Base-by-base conservation (phyloP, 2,113 vertebrate species). In the Chrysemys picta region DNA sequence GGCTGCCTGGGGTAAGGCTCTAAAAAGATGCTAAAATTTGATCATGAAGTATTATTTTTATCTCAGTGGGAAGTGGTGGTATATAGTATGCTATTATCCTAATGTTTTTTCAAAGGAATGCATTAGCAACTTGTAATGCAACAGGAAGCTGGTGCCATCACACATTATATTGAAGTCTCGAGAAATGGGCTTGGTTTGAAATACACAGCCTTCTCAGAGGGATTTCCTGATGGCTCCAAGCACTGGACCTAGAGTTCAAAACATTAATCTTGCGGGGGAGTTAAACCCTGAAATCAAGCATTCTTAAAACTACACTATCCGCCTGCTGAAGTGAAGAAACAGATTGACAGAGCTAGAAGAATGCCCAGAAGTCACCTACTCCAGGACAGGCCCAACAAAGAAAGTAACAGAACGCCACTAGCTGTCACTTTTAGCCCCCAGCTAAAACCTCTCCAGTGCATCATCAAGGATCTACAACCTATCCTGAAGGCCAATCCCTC, bases 1-100 rank as follows among this genome's bases (percentile, higher is more conserved):
- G 53, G 56, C 45, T 57, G 5, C 0, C 0, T 49, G 14, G 62
- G n/a, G 62, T 59, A 38, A 50, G 78, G 54, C 12, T 91, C 65
- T 72, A 47, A 93, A 89, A 17, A 89, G 65, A 82, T 97, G 86
- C 87, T 80, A 90, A 80, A 88, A 65, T 65, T 65, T 45, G 22
- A 38, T 54, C 85, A 56, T 82, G 76, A 47, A 47, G 9, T 62
- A 88, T 82, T 89, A 82, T 72, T 94, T 96, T 97, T 89, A 92
- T 79, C 45, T 16, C 31, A 87, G 87, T 27, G 38, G 81, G 82
- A 91, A 85, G 89, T 56, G n/a, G 52, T 47, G 65, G 47, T 94
- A 45, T 90, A 29, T 27, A 53, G 12, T 65, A 82, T 69, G 84
- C 27, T 14, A 3, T 52, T 94, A 78, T 72, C 1, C 4, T 84